Evolutionary conservation across 2,113 vertebrate genomes (phyloP).

Genomic region (Engraulis encrasicolus): DNA sequence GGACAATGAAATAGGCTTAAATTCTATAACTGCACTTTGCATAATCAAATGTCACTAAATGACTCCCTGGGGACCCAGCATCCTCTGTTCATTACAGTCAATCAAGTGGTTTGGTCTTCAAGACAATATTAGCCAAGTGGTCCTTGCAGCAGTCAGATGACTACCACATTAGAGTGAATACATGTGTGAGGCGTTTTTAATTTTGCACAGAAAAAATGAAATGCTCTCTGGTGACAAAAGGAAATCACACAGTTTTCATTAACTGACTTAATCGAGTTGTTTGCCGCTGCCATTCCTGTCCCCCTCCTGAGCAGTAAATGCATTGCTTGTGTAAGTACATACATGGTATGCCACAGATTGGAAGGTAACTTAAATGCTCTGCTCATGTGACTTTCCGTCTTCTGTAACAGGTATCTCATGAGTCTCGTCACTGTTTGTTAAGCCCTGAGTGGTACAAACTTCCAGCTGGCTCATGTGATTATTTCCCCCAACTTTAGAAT

Average conservation of each 20-base stretch:
- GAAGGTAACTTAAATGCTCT: not conserved
- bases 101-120: not conserved
- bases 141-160: not conserved
- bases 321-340: not conserved
- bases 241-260: not conserved
- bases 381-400: not conserved
- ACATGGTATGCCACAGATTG: not conserved
- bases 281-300: not conserved
- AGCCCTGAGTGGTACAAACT: not conserved
- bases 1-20: too few species aligned
- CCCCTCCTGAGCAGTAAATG: not conserved
- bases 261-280: not conserved
- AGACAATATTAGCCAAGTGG: not conserved
- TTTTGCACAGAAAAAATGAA: not conserved
- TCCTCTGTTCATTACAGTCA: too few species aligned
- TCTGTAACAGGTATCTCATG: constrained; percentile 4
- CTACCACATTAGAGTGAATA: not conserved
- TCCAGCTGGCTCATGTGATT: not conserved
- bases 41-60: too few species aligned
- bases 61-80: too few species aligned
- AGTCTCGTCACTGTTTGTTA: constrained; percentile 7
- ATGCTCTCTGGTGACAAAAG: not conserved
- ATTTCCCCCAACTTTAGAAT: not conserved
- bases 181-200: not conserved
- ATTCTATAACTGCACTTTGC: too few species aligned